These are phyloP conservation scores for Paramormyrops kingsleyae DNA, from an alignment of 2,113 vertebrate species.

Conservation along the genomic window DNA sequence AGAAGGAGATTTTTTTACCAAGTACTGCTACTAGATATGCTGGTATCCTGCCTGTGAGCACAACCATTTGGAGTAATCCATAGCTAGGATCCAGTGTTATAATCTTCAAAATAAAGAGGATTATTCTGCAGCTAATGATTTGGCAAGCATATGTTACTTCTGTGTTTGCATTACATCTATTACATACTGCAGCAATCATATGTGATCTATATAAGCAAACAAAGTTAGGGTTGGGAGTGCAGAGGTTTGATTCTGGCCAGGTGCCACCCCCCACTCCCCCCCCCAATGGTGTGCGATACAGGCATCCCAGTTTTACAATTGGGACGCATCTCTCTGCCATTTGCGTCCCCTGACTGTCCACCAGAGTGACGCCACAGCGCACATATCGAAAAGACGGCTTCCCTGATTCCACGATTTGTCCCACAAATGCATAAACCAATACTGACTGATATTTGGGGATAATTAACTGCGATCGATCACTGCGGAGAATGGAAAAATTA, in stretches of 20 bases:
- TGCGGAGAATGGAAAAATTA: background rate
- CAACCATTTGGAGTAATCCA: background rate
- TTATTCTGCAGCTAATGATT: background rate
- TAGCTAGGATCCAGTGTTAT: background rate
- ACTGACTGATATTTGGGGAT: background rate
- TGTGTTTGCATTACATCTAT: background rate
- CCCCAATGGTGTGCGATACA: background rate
- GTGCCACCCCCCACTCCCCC: background rate
- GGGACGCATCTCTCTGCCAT: background rate
- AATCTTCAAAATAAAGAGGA: background rate
- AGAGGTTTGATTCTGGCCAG: background rate
- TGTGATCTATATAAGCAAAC: background rate
- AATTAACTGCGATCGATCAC: background rate
- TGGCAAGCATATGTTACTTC: background rate
- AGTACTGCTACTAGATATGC: background rate
- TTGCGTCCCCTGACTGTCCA: background rate
- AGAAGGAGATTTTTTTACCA: background rate
- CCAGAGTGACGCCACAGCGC: background rate
- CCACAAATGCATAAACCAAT: background rate
- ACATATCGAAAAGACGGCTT: background rate
- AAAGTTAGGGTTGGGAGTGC: background rate
- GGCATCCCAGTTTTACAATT: background rate
- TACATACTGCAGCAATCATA: background rate
- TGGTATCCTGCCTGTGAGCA: background rate
- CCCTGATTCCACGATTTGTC: background rate